Percentiles rank a stretch among this genome's conserved stretches.
phyloP scores from a whole-genome alignment of 2,113 vertebrate species.

The Chaetodon auriga region DNA sequence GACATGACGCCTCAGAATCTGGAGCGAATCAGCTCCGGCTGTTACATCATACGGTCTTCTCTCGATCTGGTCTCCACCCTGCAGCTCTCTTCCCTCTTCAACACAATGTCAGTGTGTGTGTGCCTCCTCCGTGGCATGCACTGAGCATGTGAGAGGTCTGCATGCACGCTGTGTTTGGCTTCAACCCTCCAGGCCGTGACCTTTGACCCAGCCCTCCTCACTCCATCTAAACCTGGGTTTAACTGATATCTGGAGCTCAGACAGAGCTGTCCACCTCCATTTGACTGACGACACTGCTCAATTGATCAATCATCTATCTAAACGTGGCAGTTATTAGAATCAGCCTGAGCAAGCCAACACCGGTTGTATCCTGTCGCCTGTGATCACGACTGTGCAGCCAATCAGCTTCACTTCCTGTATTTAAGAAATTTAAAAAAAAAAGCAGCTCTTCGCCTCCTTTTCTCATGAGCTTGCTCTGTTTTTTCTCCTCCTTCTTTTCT shows the following conservation, averaged over 20 bases:
- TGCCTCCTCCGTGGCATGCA: conserved; percentile 22
- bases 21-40: conserved; percentile 61
- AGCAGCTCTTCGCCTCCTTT: background rate
- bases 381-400: conserved; percentile 16
- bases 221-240: background rate
- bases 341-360: background rate
- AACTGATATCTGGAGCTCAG: background rate
- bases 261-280: background rate
- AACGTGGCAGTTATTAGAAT: conserved; percentile 12
- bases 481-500: conserved; percentile 24
- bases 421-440: background rate
- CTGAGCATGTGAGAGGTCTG: conserved; percentile 4
- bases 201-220: background rate
- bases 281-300: background rate
- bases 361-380: background rate
- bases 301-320: background rate
- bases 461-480: conserved; percentile 25
- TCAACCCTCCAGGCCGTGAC: background rate
- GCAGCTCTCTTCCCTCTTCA: conserved; percentile 44
- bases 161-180: background rate
- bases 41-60: conserved; percentile 63
- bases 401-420: conserved; percentile 26
- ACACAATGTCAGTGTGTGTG: background rate
- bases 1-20: conserved; percentile 36
- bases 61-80: conserved; percentile 64